A percentile compares a stretch with the other conserved stretches of the same genome.
These are phyloP conservation scores for Drosophila quinaria DNA, from an alignment of 2,888 invertebrate genomes.

Conservation along the genomic window DNA sequence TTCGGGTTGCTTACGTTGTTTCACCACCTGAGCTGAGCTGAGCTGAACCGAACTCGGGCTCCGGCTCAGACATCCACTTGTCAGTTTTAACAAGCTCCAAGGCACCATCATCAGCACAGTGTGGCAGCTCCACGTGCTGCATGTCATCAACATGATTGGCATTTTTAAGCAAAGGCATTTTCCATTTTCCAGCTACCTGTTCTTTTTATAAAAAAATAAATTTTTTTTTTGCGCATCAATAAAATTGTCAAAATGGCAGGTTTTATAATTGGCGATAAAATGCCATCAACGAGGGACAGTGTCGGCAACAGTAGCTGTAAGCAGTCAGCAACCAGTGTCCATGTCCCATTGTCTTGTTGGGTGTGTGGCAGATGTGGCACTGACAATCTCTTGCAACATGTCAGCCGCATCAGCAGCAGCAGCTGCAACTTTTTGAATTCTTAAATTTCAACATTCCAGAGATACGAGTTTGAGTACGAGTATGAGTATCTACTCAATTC, in stretches of 20 bases:
- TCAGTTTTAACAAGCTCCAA: conserved; percentile 54
- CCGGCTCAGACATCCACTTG: conserved; percentile 45
- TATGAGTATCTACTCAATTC: conserved; percentile 20
- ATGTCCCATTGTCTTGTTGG: conserved; percentile 44
- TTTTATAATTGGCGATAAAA: conserved; percentile 79
- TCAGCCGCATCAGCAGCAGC: conserved; percentile 21
- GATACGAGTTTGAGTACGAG: not conserved
- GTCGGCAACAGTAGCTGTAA: conserved; percentile 26
- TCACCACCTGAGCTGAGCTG: conserved; percentile 21
- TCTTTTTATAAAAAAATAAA: conserved; percentile 13
- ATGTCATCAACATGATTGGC: conserved; percentile 70
- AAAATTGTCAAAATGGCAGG: conserved; percentile 72
- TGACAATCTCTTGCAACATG: conserved; percentile 38
- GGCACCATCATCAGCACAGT: conserved; percentile 3
- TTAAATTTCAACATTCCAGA: not conserved
- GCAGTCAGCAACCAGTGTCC: conserved; percentile 5
- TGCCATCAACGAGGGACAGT: conserved; percentile 63
- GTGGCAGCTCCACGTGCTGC: conserved; percentile 43
- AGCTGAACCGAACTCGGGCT: not conserved
- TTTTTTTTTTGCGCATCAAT: conserved; percentile 48
- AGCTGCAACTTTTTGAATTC: conserved; percentile 31
- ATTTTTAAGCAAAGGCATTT: conserved; percentile 62
- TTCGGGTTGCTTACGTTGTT: conserved; percentile 3
- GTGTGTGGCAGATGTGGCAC: conserved; percentile 47
- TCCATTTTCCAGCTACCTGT: conserved; percentile 32